A percentile compares a stretch with the other conserved stretches of the same genome.
These are phyloP conservation scores for Neotoxoptera formosana DNA, from an alignment of 1,140 invertebrate genomes.

Conservation along the genomic window DNA sequence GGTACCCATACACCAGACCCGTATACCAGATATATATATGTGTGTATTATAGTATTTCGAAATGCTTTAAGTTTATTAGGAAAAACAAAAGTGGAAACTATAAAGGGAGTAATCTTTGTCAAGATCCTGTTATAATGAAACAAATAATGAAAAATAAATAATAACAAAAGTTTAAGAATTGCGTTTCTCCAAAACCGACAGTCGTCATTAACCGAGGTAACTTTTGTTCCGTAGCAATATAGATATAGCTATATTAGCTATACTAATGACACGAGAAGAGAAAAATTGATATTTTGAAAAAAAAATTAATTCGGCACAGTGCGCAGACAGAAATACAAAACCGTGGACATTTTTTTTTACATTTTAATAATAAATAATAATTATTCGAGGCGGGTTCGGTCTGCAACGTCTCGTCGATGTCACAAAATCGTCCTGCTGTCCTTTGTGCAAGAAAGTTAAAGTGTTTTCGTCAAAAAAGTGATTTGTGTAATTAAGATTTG, in stretches of 20 bases:
- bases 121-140: conserved; percentile 24
- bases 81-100: conserved; percentile 2
- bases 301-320: not conserved
- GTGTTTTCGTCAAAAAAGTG: no score
- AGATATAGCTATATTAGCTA: not conserved
- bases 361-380: no score
- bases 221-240: not conserved
- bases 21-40: not conserved
- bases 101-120: conserved; percentile 32
- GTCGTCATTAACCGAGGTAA: not conserved
- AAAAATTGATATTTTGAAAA: not conserved
- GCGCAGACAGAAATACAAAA: no score
- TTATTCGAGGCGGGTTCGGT: no score
- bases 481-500: no score
- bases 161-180: conserved; percentile 5
- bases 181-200: not conserved
- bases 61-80: conserved; percentile 27
- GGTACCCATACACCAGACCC: not conserved
- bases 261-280: not conserved
- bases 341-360: no score
- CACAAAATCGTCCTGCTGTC: no score
- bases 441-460: no score
- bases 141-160: conserved; percentile 30
- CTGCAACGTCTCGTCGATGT: no score
- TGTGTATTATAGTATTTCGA: not conserved